phyloP scores from a whole-genome alignment of 2,797 vertebrate genomes.

The Centroberyx gerrardi region DNA sequence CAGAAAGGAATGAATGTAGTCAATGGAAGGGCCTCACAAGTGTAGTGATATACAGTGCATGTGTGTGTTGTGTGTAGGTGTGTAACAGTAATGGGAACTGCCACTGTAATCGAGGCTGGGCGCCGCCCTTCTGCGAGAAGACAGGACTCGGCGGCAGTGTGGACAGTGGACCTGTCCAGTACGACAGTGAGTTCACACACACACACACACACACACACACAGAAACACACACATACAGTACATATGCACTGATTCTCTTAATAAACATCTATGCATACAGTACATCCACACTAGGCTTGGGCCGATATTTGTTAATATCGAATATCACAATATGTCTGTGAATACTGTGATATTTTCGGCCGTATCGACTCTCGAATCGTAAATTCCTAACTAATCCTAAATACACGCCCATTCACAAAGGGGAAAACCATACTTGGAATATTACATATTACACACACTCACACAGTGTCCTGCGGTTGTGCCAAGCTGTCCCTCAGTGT shows the following conservation, averaged over 20 bases:
- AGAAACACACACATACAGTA: neutral
- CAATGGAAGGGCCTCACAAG: too few species aligned
- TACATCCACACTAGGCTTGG: too few species aligned
- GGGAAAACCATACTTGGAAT: too few species aligned
- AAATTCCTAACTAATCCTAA: neutral
- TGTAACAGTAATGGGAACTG: conserved; percentile 97
- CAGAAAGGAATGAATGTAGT: too few species aligned
- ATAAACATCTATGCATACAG: too few species aligned
- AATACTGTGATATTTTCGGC: too few species aligned
- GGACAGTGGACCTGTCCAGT: conserved; percentile 93
- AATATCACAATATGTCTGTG: too few species aligned
- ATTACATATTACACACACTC: conserved; percentile 9
- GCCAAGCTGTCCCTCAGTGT: neutral
- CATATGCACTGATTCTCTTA: too few species aligned
- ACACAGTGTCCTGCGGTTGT: neutral
- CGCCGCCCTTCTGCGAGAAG: conserved; percentile 92
- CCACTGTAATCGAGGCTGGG: conserved; percentile 92
- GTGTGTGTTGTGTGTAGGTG: conserved; percentile 82
- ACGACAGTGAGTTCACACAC: conserved; percentile 85
- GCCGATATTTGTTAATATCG: too few species aligned
- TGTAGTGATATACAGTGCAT: neutral
- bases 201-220: conserved; percentile 3
- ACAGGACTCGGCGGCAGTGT: conserved; percentile 92
- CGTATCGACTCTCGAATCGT: too few species aligned
- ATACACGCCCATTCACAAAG: too few species aligned